A percentile compares a stretch with the other conserved stretches of the same genome.
Conservation (phyloP, 1,140 invertebrate genomes). For the Dendroctonus ponderosae region DNA sequence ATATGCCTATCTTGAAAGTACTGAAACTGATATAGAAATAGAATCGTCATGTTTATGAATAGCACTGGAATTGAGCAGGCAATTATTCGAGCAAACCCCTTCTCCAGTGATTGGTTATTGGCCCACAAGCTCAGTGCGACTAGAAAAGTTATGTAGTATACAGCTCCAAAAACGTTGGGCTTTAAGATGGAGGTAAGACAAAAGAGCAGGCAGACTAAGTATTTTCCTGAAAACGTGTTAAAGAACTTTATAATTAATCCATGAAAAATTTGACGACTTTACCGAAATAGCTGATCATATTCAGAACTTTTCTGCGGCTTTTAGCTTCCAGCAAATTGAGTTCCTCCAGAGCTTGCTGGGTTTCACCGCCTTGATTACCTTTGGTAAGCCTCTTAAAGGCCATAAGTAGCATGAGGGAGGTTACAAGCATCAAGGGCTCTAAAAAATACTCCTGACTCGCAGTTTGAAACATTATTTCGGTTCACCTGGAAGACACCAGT, state of each 20-base stretch:
- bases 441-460: neutral
- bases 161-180: neutral
- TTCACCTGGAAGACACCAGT: conserved; percentile 6
- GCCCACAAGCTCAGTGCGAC: neutral
- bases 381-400: neutral
- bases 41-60: neutral
- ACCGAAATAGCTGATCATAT: neutral
- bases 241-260: neutral
- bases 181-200: neutral
- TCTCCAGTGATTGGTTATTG: neutral
- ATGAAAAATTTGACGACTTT: conserved; percentile 1
- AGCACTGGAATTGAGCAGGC: neutral
- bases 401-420: neutral
- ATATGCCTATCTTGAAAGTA: neutral
- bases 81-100: neutral
- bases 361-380: neutral
- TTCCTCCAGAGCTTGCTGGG: neutral
- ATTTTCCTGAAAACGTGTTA: neutral
- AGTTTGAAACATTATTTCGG: neutral
- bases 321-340: neutral
- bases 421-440: conserved; percentile 9
- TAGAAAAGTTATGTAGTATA: conserved; percentile 2
- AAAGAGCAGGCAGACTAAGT: neutral
- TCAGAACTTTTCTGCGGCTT: neutral
- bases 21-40: conserved; percentile 5